phyloP scores from a whole-genome alignment of 23 tunicate species.

The Ciona savignyi region DNA sequence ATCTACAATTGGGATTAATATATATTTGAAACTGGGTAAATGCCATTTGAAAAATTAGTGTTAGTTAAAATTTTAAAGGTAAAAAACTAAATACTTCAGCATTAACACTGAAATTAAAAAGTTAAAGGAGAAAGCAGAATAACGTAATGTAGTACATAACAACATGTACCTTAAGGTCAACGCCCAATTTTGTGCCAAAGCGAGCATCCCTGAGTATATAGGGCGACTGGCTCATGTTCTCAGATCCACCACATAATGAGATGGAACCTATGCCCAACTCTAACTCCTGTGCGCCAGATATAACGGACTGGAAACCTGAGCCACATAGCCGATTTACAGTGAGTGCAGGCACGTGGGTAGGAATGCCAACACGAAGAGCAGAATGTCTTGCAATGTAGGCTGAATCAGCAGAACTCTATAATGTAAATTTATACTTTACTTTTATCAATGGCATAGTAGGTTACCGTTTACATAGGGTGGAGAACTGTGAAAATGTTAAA shows the following conservation, averaged over 20 bases:
- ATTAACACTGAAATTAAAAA: no score
- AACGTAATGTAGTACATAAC: no score
- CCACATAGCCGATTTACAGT: conserved; percentile 98
- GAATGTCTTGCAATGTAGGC: conserved; percentile 98
- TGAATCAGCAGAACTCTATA: conserved; percentile 85
- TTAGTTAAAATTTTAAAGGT: no score
- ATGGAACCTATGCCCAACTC: conserved; percentile 83
- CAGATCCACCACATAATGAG: conserved; percentile 95
- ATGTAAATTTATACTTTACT: no score
- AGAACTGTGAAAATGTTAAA: no score
- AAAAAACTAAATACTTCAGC: no score
- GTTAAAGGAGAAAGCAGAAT: no score
- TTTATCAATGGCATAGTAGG: no score
- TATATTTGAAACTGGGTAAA: no score
- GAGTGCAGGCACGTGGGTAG: conserved; percentile 68
- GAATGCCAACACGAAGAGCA: conserved; percentile 69
- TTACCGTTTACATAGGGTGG: no score
- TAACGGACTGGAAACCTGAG: conserved; percentile 91
- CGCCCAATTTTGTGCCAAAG: conserved; percentile 92
- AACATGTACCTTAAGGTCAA: conserved; percentile 73
- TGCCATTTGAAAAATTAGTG: no score
- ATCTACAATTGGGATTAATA: no score
- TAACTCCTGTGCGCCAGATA: conserved; percentile 80
- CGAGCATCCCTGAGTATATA: conserved; percentile 63
- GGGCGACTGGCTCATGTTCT: conserved; percentile 97